phyloP scores from a whole-genome alignment of 2,113 vertebrate species.

The Naja naja region DNA sequence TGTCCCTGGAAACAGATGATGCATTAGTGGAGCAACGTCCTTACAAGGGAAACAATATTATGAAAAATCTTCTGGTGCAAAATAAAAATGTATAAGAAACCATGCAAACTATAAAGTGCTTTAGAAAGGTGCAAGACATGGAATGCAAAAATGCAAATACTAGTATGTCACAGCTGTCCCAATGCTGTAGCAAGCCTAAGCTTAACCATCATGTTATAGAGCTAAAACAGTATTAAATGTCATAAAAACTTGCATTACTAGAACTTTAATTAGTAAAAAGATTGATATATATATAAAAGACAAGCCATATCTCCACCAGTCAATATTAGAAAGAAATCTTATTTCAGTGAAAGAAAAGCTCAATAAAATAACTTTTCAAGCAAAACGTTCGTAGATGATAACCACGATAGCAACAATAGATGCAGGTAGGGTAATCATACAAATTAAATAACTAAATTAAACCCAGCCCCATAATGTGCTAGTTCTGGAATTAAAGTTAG shows the following conservation, averaged over 20 bases:
- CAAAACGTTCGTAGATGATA: not conserved
- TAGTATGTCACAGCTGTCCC: not conserved
- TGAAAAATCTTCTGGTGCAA: not conserved
- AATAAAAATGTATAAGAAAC: not conserved
- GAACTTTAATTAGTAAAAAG: not conserved
- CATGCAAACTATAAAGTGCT: not conserved
- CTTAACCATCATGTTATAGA: not conserved
- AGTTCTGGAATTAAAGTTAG: not conserved
- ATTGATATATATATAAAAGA: not conserved
- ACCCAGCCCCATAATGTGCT: not conserved
- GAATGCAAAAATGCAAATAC: not conserved
- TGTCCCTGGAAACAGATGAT: slow-evolving; percentile 5
- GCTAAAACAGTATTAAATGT: not conserved
- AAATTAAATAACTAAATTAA: not conserved
- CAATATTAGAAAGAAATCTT: not conserved
- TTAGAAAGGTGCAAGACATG: not conserved
- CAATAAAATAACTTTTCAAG: not conserved
- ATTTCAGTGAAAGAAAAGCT: not conserved
- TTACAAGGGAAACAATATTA: not conserved
- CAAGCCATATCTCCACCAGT: not conserved
- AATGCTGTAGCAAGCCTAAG: not conserved
- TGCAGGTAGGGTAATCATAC: not conserved
- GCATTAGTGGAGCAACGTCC: not conserved
- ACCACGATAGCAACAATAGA: not conserved
- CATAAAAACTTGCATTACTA: not conserved